phyloP scores from a whole-genome alignment of 2,888 invertebrate genomes.

The Ochropleura leucogaster region DNA sequence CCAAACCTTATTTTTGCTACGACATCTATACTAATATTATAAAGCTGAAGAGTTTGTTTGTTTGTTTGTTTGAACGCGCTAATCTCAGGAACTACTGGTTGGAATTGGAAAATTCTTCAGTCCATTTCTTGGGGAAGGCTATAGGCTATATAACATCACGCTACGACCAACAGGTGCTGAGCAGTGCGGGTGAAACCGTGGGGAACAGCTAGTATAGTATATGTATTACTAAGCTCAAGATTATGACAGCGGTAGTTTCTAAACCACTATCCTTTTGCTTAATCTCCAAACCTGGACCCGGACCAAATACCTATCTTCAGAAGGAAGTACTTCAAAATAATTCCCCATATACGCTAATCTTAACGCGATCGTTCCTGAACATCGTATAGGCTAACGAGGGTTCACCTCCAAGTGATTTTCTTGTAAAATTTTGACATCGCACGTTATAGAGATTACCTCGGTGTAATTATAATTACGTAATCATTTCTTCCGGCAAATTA shows the following conservation, averaged over 20 bases:
- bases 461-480: slow-evolving; percentile 72
- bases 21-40: no score
- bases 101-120: no score
- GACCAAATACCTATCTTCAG: slow-evolving; percentile 1
- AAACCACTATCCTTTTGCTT: neutral
- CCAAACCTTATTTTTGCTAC: neutral
- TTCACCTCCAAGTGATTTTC: slow-evolving; percentile 61
- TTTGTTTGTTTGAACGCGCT: no score
- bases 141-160: no score
- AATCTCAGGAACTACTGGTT: no score
- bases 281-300: slow-evolving; percentile 1
- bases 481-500: slow-evolving; percentile 67
- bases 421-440: slow-evolving; percentile 71
- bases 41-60: no score
- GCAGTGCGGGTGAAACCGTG: no score
- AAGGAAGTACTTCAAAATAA: slow-evolving; percentile 28
- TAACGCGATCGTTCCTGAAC: slow-evolving; percentile 33
- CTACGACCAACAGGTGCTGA: no score
- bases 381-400: slow-evolving; percentile 55
- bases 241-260: neutral
- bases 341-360: slow-evolving; percentile 46
- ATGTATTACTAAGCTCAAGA: neutral
- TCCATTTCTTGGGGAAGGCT: no score
- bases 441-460: slow-evolving; percentile 68
- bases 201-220: no score